A percentile compares a stretch with the other conserved stretches of the same genome.
Conservation (phyloP, 2,888 invertebrate genomes). For the Melanostoma mellinum region DNA sequence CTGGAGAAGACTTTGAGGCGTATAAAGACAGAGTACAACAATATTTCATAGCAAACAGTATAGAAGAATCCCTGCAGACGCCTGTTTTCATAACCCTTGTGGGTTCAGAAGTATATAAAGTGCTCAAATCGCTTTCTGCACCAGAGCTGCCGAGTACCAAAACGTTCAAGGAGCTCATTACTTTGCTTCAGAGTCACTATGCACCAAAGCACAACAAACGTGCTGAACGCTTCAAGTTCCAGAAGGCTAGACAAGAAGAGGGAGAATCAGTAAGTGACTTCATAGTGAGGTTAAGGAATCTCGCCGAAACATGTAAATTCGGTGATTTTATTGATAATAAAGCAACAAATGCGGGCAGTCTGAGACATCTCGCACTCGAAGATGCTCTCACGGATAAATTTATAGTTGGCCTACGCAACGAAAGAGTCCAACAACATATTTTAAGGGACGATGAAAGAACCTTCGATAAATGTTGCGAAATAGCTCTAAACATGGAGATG, state of each 20-base stretch:
- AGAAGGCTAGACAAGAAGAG: conserved; percentile 40
- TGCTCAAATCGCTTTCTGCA: conserved; percentile 20
- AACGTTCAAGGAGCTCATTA: conserved; percentile 15
- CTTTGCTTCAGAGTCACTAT: conserved; percentile 6
- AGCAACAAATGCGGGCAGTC: not conserved
- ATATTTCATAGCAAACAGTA: conserved; percentile 21
- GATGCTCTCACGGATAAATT: conserved; percentile 47
- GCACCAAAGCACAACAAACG: conserved; percentile 10
- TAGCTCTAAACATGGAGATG: too few relatives aligned
- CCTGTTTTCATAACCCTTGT: conserved; percentile 27
- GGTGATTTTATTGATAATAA: conserved; percentile 1
- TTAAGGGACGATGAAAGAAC: conserved; percentile 17
- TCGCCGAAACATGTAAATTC: conserved; percentile 24
- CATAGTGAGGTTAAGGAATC: conserved; percentile 20
- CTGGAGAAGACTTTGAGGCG: conserved; percentile 23
- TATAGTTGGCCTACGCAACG: conserved; percentile 37
- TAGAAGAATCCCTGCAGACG: conserved; percentile 9
- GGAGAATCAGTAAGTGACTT: conserved; percentile 40
- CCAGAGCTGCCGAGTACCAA: conserved; percentile 23
- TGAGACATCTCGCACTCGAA: conserved; percentile 22
- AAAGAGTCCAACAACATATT: conserved; percentile 27
- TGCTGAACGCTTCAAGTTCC: conserved; percentile 35
- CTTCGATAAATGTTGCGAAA: conserved; percentile 22
- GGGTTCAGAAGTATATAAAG: conserved; percentile 39
- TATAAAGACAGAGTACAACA: conserved; percentile 34